Evolutionary conservation across 2,113 vertebrate species (phyloP).

Genomic region (Rhea americana): DNA sequence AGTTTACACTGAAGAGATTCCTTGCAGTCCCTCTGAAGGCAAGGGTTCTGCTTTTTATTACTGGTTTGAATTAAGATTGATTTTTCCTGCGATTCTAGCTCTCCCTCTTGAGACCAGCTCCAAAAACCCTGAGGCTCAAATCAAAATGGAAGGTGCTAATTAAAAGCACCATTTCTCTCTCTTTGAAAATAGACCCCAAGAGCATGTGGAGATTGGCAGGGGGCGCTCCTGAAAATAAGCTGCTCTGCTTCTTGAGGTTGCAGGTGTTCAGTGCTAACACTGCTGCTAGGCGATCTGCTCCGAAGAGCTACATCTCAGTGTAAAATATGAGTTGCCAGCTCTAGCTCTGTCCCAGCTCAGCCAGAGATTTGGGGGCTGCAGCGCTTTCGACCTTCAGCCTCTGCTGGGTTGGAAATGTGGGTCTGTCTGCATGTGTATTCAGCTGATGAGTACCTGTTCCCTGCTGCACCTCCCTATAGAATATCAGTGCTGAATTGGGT

Average conservation of each 20-base stretch:
- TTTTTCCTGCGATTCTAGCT: conserved; percentile 64
- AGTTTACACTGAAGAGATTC: conserved; percentile 40
- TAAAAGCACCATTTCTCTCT: conserved; percentile 71
- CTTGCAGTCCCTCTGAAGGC: conserved; percentile 51
- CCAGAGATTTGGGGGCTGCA: neutral
- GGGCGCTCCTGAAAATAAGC: conserved; percentile 17
- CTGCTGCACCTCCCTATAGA: neutral
- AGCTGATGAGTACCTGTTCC: neutral
- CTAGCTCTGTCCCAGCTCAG: neutral
- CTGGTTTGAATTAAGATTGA: conserved; percentile 77
- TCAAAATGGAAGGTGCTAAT: conserved; percentile 75
- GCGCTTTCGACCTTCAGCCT: neutral
- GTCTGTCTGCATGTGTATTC: neutral
- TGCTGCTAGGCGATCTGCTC: neutral
- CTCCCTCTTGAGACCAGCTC: conserved; percentile 43
- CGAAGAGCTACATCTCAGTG: neutral
- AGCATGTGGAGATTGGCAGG: neutral
- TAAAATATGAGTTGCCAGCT: neutral
- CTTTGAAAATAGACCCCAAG: conserved; percentile 63
- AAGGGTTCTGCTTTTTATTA: conserved; percentile 72
- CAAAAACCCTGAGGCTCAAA: conserved; percentile 64
- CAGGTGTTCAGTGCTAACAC: neutral
- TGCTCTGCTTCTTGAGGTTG: neutral
- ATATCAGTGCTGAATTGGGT: neutral
- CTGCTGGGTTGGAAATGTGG: neutral